Evolutionary conservation across 2,113 vertebrate species (phyloP).

Genomic region (Falco punctatus): DNA sequence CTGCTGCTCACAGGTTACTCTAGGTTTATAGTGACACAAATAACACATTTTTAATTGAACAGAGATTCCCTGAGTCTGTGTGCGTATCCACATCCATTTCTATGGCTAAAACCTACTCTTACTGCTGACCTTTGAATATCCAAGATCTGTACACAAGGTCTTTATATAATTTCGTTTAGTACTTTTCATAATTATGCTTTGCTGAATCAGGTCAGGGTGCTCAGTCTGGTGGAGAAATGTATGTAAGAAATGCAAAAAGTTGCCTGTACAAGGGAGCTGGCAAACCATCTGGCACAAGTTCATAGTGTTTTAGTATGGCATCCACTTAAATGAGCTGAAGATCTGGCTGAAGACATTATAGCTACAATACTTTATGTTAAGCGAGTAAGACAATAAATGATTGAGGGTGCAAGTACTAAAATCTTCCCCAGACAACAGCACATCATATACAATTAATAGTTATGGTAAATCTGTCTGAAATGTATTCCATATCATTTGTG

Average conservation of each 20-base stretch:
- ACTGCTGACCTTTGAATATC: background rate
- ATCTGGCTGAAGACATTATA: background rate
- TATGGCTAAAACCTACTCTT: background rate
- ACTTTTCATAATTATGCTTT: background rate
- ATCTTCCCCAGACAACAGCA: background rate
- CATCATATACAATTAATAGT: background rate
- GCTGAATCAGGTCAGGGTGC: background rate
- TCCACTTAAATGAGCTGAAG: background rate
- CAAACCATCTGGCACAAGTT: background rate
- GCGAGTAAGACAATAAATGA: background rate
- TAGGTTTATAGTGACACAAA: background rate
- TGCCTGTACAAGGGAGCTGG: background rate
- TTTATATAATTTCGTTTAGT: background rate
- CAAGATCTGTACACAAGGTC: background rate
- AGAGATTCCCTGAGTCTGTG: background rate
- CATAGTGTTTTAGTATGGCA: background rate
- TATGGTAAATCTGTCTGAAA: background rate
- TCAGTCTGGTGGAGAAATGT: background rate
- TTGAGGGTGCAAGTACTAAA: background rate
- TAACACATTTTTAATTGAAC: background rate
- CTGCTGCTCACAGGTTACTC: background rate
- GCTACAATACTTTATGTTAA: background rate
- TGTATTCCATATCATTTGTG: background rate
- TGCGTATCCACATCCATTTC: background rate
- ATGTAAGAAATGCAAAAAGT: background rate